Evolutionary conservation across 2,888 invertebrate genomes (phyloP), one percentile per base, ranked within the genome.

Genomic region (Hermodice carunculata): DNA sequence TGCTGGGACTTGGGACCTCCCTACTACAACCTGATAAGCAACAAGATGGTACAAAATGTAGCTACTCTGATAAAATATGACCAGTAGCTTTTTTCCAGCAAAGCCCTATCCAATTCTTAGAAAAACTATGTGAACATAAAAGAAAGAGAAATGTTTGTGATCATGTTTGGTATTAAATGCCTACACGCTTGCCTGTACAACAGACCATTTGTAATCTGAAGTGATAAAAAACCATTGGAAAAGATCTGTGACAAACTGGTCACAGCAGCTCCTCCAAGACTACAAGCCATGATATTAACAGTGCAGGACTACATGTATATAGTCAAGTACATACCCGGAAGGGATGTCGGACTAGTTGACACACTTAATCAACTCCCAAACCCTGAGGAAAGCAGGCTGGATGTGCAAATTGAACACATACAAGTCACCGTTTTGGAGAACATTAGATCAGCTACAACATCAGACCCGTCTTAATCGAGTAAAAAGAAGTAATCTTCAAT

Each of bases 21-120:
- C 51, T 78, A 1, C 22, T 78, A 8, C 77, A 78, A 51, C 78
- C 14, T 70, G 73, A 73, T n/a, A n/a, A n/a, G n/a, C n/a, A n/a
- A n/a, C n/a, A n/a, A n/a, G n/a, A n/a, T n/a, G n/a, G n/a, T n/a
- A n/a, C n/a, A n/a, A n/a, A n/a, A n/a, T n/a, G n/a, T n/a, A n/a
- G n/a, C n/a, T n/a, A n/a, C n/a, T n/a, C n/a, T n/a, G n/a, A n/a
- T 14, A 61, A 76, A n/a, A 66, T 58, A 5, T 61, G 46, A 43
- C 75, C 71, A 0, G 65, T 77, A 2, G 66, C 67, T 1, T 78
- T 67, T n/a, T 54, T 74, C 77, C 24, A 76, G 75, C 0, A 74
- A 73, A 64, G 53, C 74, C 1, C 53, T 78, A 6, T 74, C 72
- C 1, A 54, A 58, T 24, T 63, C 71, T 14, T 75, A 77, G 61